A percentile compares a stretch with the other conserved stretches of the same genome.
Evolutionary conservation across 2,113 vertebrate species (phyloP).

Genomic region (Ceyx cyanopectus): DNA sequence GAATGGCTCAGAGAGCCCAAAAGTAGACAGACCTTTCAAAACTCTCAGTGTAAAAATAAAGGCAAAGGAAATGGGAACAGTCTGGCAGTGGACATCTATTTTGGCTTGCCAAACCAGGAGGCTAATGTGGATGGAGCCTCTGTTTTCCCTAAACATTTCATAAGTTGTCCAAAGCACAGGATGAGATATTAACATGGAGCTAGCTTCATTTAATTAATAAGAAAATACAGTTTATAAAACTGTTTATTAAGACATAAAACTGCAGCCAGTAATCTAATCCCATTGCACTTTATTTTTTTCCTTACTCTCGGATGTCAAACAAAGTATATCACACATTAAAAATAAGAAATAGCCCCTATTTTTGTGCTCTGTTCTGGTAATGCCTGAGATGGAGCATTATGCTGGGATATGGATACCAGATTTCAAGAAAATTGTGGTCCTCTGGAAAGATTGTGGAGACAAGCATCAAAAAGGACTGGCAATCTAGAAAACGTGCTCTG

Average conservation of each 20-base stretch:
- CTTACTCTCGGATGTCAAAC: neutral
- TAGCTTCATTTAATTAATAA: neutral
- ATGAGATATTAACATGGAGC: neutral
- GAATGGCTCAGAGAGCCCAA: neutral
- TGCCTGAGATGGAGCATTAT: neutral
- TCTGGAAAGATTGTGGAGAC: neutral
- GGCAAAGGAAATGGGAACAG: neutral
- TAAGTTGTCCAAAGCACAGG: neutral
- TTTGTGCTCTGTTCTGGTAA: neutral
- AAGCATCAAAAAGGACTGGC: neutral
- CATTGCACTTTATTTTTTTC: neutral
- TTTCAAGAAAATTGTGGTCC: neutral
- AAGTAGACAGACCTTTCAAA: neutral
- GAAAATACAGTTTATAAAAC: neutral
- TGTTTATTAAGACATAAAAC: neutral
- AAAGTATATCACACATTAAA: neutral
- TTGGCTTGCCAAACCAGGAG: neutral
- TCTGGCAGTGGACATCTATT: rapidly evolving
- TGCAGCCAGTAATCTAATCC: neutral
- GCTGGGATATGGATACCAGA: neutral
- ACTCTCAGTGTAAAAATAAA: neutral
- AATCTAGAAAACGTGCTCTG: neutral
- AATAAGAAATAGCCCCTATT: neutral
- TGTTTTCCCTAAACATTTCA: neutral
- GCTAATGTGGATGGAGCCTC: neutral